A percentile compares a stretch with the other conserved stretches of the same genome.
Evolutionary conservation across 1,140 invertebrate species (phyloP).

Genomic region (Ips nitidus): DNA sequence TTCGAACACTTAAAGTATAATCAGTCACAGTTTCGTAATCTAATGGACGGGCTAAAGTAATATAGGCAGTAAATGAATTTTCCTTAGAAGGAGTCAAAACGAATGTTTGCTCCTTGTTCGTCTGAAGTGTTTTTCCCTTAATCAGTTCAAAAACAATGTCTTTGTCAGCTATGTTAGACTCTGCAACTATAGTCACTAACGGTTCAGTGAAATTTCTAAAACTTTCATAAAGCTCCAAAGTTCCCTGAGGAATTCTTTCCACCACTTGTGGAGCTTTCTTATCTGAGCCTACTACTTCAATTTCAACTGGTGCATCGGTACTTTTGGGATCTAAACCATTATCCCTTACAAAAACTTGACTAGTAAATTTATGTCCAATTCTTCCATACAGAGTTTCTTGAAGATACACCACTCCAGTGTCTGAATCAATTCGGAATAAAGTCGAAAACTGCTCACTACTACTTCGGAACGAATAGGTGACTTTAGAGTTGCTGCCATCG

Average conservation of each 20-base stretch:
- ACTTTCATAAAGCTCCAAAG: conserved; percentile 72
- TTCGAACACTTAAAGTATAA: conserved; percentile 80
- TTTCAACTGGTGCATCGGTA: conserved; percentile 70
- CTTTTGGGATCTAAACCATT: conserved; percentile 64
- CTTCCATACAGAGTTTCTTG: conserved; percentile 60
- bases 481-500: conserved; percentile 80
- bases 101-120: conserved; percentile 79
- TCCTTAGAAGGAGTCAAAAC: conserved; percentile 65
- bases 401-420: conserved; percentile 77
- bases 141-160: conserved; percentile 78
- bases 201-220: conserved; percentile 66
- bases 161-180: conserved; percentile 73
- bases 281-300: conserved; percentile 82
- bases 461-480: conserved; percentile 56
- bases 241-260: conserved; percentile 58
- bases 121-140: conserved; percentile 77
- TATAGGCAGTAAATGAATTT: conserved; percentile 62
- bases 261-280: conserved; percentile 80
- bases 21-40: conserved; percentile 83
- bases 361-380: conserved; percentile 58
- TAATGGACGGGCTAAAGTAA: conserved; percentile 70
- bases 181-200: conserved; percentile 69
- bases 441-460: conserved; percentile 57
- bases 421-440: conserved; percentile 76
- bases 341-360: conserved; percentile 64